phyloP scores from a whole-genome alignment of 2,888 invertebrate species.

The Lithophane leautieri region DNA sequence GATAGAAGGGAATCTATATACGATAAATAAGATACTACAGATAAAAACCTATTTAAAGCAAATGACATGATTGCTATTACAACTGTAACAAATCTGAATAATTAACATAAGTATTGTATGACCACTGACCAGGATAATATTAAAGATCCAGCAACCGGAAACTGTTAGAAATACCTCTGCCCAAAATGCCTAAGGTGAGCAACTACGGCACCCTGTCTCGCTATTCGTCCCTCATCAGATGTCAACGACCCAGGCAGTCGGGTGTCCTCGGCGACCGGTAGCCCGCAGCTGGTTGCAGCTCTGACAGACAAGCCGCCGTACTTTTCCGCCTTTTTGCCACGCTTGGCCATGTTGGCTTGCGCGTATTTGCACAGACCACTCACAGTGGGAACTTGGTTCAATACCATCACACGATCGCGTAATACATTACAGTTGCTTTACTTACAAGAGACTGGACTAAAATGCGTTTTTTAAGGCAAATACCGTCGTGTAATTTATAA shows the following conservation, averaged over 20 bases:
- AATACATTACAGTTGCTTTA: not conserved
- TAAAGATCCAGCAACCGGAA: not conserved
- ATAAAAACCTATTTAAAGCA: no score
- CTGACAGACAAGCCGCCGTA: constrained; percentile 39
- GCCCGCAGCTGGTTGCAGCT: constrained; percentile 41
- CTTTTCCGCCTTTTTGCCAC: constrained; percentile 52
- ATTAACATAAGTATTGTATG: not conserved
- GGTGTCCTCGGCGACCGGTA: constrained; percentile 43
- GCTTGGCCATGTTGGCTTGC: constrained; percentile 28
- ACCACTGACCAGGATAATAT: not conserved
- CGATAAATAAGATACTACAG: no score
- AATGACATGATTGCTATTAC: no score
- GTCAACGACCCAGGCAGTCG: constrained; percentile 58
- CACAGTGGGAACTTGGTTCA: constrained; percentile 23
- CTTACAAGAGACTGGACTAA: not conserved
- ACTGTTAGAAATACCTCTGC: not conserved
- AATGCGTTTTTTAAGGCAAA: not conserved
- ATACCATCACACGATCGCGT: not conserved
- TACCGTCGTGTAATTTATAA: no score
- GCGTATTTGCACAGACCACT: constrained; percentile 37
- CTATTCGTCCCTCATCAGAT: constrained; percentile 2
- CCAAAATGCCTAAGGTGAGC: constrained; percentile 10
- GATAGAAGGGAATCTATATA: no score
- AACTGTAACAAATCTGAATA: no score
- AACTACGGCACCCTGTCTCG: constrained; percentile 27